Evolutionary conservation across 2,113 vertebrate genomes (phyloP).

Genomic region (Polypterus bichir): DNA sequence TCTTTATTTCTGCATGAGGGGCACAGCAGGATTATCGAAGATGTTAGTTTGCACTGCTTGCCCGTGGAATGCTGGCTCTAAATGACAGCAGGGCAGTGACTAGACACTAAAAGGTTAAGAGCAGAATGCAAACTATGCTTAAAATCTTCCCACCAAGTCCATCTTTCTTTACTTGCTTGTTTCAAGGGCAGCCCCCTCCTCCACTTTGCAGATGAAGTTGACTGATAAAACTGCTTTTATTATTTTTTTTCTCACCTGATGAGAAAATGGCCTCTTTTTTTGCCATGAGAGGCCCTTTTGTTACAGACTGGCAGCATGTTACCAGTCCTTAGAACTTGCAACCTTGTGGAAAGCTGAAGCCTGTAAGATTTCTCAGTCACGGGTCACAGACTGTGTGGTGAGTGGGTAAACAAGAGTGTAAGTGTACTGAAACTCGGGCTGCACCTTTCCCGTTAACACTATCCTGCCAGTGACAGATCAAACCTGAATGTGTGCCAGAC

Average conservation of each 20-base stretch:
- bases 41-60: conserved; percentile 24
- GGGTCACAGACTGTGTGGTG: not conserved
- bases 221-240: conserved; percentile 33
- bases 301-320: conserved; percentile 16
- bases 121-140: conserved; percentile 39
- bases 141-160: conserved; percentile 33
- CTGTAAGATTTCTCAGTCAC: not conserved
- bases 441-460: conserved; percentile 32
- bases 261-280: conserved; percentile 22
- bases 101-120: conserved; percentile 29
- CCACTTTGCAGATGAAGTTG: conserved; percentile 28
- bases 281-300: conserved; percentile 31
- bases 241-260: conserved; percentile 37
- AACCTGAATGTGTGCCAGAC: conserved; percentile 26
- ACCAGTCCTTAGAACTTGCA: conserved; percentile 20
- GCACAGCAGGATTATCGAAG: conserved; percentile 29
- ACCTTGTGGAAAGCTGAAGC: conserved; percentile 22
- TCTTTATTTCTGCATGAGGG: conserved; percentile 17
- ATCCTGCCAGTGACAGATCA: conserved; percentile 40
- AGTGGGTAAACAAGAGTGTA: conserved; percentile 8
- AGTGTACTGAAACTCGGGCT: conserved; percentile 21
- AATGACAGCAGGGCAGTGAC: conserved; percentile 36
- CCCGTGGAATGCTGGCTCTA: conserved; percentile 32
- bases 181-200: conserved; percentile 30
- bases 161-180: conserved; percentile 24